Evolutionary conservation across 2,888 invertebrate genomes (phyloP), one percentile per base, ranked within the genome.

Genomic region (Cancer borealis): DNA sequence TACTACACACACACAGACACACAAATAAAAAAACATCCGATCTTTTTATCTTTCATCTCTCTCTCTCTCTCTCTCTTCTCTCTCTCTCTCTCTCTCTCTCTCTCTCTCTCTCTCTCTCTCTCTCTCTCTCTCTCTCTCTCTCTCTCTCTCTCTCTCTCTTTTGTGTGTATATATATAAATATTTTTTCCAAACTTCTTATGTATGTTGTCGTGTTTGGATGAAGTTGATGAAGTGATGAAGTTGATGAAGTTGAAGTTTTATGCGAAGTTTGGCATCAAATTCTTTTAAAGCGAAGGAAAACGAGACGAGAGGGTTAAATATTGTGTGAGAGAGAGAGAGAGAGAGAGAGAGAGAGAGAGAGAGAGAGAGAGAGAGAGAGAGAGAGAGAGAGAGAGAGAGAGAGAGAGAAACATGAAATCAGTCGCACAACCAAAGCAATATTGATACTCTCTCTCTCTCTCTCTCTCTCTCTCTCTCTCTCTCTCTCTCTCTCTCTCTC

Each of bases 41-140:
- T n/a, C n/a, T n/a, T n/a, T n/a, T n/a, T n/a, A 26, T n/a, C 5
- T 6, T 26, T 39, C 3, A 39, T 17, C n/a, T 87, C 87, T 87
- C 87, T 87, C 30, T 87, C 30, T 87, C 6, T 87, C 87, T 87
- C 30, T 87, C 87, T 10, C 30, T 87, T 39, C 87, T 87, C 87
- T 87, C 87, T 87, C 87, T 87, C 6, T 87, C 45, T 88, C 39
- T 39, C 45, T 88, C 88, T 88, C 88, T 73, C 73, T 73, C 73
- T 73, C 54, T 54, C 54, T 54, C 54, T 54, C 54, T 54, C 54
- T 54, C 54, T 54, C 54, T 54, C 54, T 54, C 54, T 54, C 54
- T 54, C 54, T 54, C 54, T 54, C 54, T 54, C 54, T 54, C 14
- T 12, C 3, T 3, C 54, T 3, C 12, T 54, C 12, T 17, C 54